Base-by-base conservation (phyloP, 2,113 vertebrate species). In the Dicrurus megarhynchus region DNA sequence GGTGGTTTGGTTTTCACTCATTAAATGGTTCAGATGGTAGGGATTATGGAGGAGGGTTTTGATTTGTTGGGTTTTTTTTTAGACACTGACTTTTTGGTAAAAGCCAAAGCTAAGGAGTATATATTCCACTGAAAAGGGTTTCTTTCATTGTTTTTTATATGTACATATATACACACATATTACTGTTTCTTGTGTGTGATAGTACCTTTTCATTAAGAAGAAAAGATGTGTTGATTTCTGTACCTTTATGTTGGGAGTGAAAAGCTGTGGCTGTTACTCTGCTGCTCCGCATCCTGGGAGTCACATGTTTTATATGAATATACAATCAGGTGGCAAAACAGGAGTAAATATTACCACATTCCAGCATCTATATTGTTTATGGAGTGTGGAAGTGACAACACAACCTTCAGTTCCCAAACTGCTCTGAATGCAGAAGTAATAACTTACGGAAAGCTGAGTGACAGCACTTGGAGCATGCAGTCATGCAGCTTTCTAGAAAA, bases 251-350 rank as follows among this genome's bases (percentile, higher is more conserved):
- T 88, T 88, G 70, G 1, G 7, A 57, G 13, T 59, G 55, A 79
- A 90, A 88, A 92, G 59, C 41, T 55, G 3, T 1, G 28, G 79
- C 39, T 83, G 35, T 87, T 77, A 14, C 4, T 59, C 46, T 83
- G 30, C 74, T 76, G 50, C 47, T 96, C 46, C 17, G 23, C 9
- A 7, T 85, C 84, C 78, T 77, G 79, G 44, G 60, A 88, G 39
- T 91, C 68, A 79, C 78, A 33, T 81, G 60, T 59, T 86, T 90
- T 53, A 41, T 90, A 30, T 77, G 90, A 84, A 74, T 93, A 33
- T 59, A 77, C 70, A 93, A 96, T 68, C 92, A 94, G 95, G 75
- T 90, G 85, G 92, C 55, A 96, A 95, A 94, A 52, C 63, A 86
- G 79, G 90, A 84, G 87, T 94, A 96, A 96, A 96, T 84, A 93